These are phyloP conservation scores for Ctena decussata DNA, from an alignment of 2,888 invertebrate species.

Conservation along the genomic window DNA sequence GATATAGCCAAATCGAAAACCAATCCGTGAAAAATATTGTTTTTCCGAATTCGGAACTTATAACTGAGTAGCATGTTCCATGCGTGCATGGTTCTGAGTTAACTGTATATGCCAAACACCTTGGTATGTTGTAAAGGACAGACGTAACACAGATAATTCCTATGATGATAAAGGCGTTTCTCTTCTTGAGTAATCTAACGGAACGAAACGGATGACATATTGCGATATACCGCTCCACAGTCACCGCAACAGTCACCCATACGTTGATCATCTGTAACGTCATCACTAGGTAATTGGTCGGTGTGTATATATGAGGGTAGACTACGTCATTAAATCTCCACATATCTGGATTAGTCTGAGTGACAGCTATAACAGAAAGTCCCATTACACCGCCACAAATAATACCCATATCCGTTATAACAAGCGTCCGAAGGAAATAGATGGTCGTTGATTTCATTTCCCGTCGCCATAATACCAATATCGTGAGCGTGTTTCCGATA, in stretches of 20 bases:
- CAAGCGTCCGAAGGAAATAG: conserved; percentile 79
- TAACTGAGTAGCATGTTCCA: conserved; percentile 63
- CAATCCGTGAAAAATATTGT: conserved; percentile 70
- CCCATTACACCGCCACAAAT: conserved; percentile 68
- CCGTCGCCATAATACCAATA: conserved; percentile 81
- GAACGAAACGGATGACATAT: conserved; percentile 84
- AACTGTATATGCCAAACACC: conserved; percentile 73
- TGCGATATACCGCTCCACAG: conserved; percentile 83
- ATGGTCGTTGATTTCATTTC: conserved; percentile 84
- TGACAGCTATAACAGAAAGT: conserved; percentile 71
- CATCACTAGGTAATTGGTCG: conserved; percentile 81
- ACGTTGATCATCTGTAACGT: conserved; percentile 83
- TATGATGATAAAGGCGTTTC: conserved; percentile 77
- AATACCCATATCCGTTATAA: conserved; percentile 80
- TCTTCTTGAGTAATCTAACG: conserved; percentile 74
- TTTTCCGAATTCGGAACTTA: conserved; percentile 73
- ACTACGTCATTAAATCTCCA: conserved; percentile 73
- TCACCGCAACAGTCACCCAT: conserved; percentile 83
- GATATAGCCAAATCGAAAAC: conserved; percentile 77
- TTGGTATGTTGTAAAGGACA: conserved; percentile 80
- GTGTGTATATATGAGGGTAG: conserved; percentile 80
- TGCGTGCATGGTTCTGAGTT: conserved; percentile 13
- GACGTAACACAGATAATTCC: conserved; percentile 70
- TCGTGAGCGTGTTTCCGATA: conserved; percentile 82
- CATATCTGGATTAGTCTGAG: conserved; percentile 69